Evolutionary conservation across 1,140 invertebrate species (phyloP), one percentile per base, ranked within the genome.

Genomic region (Triops cancriformis): DNA sequence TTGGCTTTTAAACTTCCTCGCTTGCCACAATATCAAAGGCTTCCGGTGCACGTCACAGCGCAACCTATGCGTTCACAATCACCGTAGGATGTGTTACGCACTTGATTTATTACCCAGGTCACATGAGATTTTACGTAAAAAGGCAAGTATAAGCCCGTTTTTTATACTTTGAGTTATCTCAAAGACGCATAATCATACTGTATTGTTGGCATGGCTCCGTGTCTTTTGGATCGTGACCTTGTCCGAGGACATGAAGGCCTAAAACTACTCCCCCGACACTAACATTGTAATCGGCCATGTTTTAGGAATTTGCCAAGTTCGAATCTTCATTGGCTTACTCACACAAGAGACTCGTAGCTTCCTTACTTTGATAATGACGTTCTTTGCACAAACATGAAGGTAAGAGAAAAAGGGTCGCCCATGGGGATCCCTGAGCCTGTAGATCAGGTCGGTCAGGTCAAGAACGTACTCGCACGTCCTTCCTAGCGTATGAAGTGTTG

Each of bases 401-500:
- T 23, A 45, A 1, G 23, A 64, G 51, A 23, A 64, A 64, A 64
- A 64, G 3, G 18, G 51, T 64, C 3, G 51, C 51, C 51, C 23
- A 23, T 14, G 23, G 51, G 18, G 14, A 64, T 64, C 51, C 23
- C 14, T 64, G 23, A 64, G 51, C 51, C 51, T 64, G 14, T 6
- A 64, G 10, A 64, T 64, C 51, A 64, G 51, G 51, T 64, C 51
- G 51, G 51, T 64, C 51, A 64, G 51, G 51, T 64, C 51, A 64
- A 64, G 51, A 64, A 64, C 51, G 18, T 18, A 5, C 0, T 0
- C 4, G 6, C 51, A 23, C 18, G 14, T 64, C 14, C 51, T 64
- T 64, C 14, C 51, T 18, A 64, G 51, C 23, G 14, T 64, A 64
- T 64, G 6, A 64, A 5, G 18, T 23, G 51, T 64, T 9, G 14